Conservation (phyloP, 2,888 invertebrate genomes). For the Phaedon cochleariae region DNA sequence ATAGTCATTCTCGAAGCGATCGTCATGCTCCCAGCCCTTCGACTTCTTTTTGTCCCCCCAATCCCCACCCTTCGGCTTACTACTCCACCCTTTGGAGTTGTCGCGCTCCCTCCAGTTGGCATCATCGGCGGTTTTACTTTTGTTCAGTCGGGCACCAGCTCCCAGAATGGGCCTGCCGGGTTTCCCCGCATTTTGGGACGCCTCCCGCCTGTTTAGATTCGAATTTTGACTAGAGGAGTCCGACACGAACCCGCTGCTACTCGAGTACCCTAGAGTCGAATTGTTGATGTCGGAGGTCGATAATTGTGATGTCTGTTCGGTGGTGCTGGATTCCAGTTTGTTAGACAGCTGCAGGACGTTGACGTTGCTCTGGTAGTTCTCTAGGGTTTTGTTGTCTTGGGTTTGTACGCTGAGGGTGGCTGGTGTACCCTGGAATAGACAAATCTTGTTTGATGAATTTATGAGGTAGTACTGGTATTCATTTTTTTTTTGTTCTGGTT, state of each 20-base stretch:
- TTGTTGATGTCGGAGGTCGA: slow-evolving; percentile 25
- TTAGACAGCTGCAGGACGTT: slow-evolving; percentile 56
- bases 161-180: slow-evolving; percentile 58
- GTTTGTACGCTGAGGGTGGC: slow-evolving; percentile 55
- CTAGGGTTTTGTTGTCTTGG: slow-evolving; percentile 52
- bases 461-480: neutral
- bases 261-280: slow-evolving; percentile 16
- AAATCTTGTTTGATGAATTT: neutral
- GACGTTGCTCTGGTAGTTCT: slow-evolving; percentile 56
- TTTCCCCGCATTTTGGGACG: slow-evolving; percentile 21
- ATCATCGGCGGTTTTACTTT: slow-evolving; percentile 42
- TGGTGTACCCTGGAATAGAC: slow-evolving; percentile 49
- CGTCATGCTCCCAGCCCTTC: slow-evolving; percentile 60
- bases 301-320: slow-evolving; percentile 22
- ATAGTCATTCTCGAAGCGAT: slow-evolving; percentile 59
- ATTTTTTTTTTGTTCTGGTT: too few relatives aligned
- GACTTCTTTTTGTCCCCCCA: slow-evolving; percentile 37
- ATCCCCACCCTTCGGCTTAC: slow-evolving; percentile 37
- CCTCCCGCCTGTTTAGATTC: slow-evolving; percentile 11
- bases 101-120: slow-evolving; percentile 43
- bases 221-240: slow-evolving; percentile 38
- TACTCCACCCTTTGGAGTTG: slow-evolving; percentile 28
- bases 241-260: slow-evolving; percentile 34
- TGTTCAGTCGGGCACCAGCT: slow-evolving; percentile 53
- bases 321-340: slow-evolving; percentile 15